Evolutionary conservation across 2,888 invertebrate species (phyloP).

Genomic region (Drosophila mettleri): DNA sequence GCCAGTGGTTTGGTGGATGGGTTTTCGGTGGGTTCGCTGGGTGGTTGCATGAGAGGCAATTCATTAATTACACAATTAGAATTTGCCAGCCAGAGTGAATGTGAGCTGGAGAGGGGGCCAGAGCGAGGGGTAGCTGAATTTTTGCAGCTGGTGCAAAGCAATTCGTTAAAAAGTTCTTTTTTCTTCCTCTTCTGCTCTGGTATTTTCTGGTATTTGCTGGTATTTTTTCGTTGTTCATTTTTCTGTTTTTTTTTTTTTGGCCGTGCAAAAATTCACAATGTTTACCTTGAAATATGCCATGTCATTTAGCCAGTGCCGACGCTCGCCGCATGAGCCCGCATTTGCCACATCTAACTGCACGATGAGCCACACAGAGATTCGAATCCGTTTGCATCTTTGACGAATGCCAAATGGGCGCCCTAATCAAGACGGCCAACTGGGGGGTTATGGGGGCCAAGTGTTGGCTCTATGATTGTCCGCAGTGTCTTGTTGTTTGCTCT

Average conservation of each 20-base stretch:
- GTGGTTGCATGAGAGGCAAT: conserved; percentile 48
- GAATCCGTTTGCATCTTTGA: background rate
- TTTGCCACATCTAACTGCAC: conserved; percentile 4
- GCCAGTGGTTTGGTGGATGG: background rate
- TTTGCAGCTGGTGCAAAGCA: conserved; percentile 20
- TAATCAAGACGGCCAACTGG: background rate
- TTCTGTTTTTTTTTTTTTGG: too few species aligned
- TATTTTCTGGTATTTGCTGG: conserved; percentile 18
- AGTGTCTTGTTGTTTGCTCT: conserved; percentile 5
- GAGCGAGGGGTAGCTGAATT: background rate
- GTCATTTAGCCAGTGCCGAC: conserved; percentile 54
- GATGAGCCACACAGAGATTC: background rate
- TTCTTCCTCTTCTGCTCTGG: background rate
- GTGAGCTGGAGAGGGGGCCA: background rate
- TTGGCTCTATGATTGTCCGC: background rate
- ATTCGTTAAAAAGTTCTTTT: conserved; percentile 20
- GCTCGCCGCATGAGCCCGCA: background rate
- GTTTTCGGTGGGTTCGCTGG: background rate
- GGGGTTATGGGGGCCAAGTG: background rate
- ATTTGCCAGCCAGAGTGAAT: conserved; percentile 27
- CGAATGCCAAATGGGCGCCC: background rate
- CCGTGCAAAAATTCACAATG: conserved; percentile 59
- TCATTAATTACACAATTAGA: conserved; percentile 80
- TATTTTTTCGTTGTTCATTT: too few species aligned
- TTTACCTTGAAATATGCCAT: conserved; percentile 78